Evolutionary conservation across 1,140 invertebrate species (phyloP), one percentile per base, ranked within the genome.

Genomic region (Caenorhabditis briggsae): DNA sequence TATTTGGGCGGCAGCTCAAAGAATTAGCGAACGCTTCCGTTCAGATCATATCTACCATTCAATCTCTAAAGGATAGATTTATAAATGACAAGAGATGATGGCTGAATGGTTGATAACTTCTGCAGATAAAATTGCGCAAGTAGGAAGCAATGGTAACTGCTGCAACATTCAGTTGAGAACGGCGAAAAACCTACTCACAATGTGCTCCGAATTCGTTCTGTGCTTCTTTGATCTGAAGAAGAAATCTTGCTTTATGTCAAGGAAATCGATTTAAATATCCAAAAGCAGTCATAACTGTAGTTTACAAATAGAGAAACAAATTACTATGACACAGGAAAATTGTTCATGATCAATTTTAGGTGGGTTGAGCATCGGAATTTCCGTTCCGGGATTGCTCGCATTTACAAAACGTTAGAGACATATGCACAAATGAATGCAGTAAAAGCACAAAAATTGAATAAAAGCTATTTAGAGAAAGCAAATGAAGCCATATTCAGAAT

Each of bases 1-100:
- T 82, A 18, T 55, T 56, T 50, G 50, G 53, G 16, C 41, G 82
- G 50, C 53, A 58, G 53, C 53, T 61, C 82, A 61, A 82, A 82
- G 53, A 46, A 82, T 41, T 20, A 56, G 18, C n/a, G 48, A 43
- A 12, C 18, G 58, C 25, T 56, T 58, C 53, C 53, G 58, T 43
- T 41, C 9, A 82, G 82, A 82, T 82, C 25, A 82, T 82, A 56
- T 56, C 53, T 8, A 50, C 82, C n/a, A 43, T 58, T 56, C 82
- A 56, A 33, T 33, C 33, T 33, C 25, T 33, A n/a, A 6, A 33
- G n/a, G 43, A 55, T 41, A 82, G 82, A 58, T 56, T 53, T 56
- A 56, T 61, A 0, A 18, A n/a, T 74, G 65, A 74, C 65, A 74
- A n/a, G 25, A 43, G 46, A n/a, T 74, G 65, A n/a, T n/a, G 16